Evolutionary conservation across 2,888 invertebrate genomes (phyloP), one percentile per base, ranked within the genome.

Genomic region (Mythimna loreyi): DNA sequence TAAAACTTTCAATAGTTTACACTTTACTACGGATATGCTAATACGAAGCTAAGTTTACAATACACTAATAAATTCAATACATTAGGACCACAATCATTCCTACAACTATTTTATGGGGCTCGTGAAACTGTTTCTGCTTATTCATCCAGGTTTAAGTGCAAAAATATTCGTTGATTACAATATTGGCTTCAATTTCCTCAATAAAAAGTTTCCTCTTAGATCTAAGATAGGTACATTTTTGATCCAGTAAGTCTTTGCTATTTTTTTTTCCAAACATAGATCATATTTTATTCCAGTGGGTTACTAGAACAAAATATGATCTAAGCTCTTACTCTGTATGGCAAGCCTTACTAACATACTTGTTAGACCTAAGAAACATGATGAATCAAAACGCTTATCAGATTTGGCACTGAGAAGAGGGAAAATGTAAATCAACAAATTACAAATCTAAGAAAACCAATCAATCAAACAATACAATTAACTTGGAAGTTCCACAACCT

Each of bases 1-100:
- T 61, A n/a, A 23, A 13, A 53, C 11, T 55, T 68, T 23, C 28
- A 30, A 55, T n/a, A 53, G 23, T 49, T 55, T 45, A 53, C 25
- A 62, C n/a, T 59, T 59, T 36, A 50, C 25, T 30, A 58, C 40
- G 40, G n/a, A 61, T 16, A 58, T 25, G 40, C 19, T 13, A 50
- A 59, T 68, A 55, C 2, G 16, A 74, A 49, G 16, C 45, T 43
- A 21, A 74, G 45, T 74, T 68, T 74, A 74, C 49, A 59, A 25
- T 49, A 13, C 5, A 49, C 16, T 3, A 6, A 63, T 74, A 67
- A 62, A 62, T 58, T 58, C 0, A 43, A 67, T 28, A 55, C 49
- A n/a, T 68, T 59, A 74, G 11, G 6, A 56, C 45, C 64, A 63
- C 19, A 25, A 66, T 7, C 33, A 49, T 64, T 53, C 40, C 19